A percentile compares a stretch with the other conserved stretches of the same genome.
Evolutionary conservation across 2,888 invertebrate species (phyloP).

Genomic region (Chaitophorus viminalis): DNA sequence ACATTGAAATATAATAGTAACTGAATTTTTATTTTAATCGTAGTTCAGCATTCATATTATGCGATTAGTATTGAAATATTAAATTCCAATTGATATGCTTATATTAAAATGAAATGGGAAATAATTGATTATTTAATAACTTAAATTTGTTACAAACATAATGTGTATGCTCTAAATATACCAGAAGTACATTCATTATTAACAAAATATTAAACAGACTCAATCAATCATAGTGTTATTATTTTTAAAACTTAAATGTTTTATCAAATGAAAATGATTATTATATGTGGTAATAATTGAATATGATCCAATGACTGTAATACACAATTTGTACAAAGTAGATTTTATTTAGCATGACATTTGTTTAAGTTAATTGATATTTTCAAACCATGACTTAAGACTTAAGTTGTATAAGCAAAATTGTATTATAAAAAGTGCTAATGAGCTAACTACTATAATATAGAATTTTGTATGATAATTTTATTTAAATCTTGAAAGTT

Average conservation of each 20-base stretch:
- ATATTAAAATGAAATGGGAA: background rate
- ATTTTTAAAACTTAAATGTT: background rate
- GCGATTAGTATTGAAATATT: background rate
- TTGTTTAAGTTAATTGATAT: background rate
- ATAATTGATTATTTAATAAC: background rate
- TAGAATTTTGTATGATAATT: too few relatives aligned
- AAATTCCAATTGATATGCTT: background rate
- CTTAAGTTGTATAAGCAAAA: background rate
- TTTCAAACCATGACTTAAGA: background rate
- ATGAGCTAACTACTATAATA: too few relatives aligned
- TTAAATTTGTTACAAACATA: too few relatives aligned
- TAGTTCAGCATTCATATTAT: background rate
- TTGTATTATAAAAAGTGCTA: background rate
- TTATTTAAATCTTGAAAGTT: too few relatives aligned
- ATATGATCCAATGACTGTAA: slow-evolving; percentile 31
- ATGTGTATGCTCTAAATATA: too few relatives aligned
- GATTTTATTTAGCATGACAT: background rate
- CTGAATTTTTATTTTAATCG: background rate
- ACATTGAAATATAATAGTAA: background rate
- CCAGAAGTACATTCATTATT: background rate
- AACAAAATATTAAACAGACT: background rate
- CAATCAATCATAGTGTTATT: background rate
- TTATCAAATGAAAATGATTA: background rate
- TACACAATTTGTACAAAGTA: slow-evolving; percentile 32
- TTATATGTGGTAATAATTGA: background rate